Evolutionary conservation across 2,113 vertebrate species (phyloP), one percentile per base, ranked within the genome.

Genomic region (Odontophorus gujanensis): DNA sequence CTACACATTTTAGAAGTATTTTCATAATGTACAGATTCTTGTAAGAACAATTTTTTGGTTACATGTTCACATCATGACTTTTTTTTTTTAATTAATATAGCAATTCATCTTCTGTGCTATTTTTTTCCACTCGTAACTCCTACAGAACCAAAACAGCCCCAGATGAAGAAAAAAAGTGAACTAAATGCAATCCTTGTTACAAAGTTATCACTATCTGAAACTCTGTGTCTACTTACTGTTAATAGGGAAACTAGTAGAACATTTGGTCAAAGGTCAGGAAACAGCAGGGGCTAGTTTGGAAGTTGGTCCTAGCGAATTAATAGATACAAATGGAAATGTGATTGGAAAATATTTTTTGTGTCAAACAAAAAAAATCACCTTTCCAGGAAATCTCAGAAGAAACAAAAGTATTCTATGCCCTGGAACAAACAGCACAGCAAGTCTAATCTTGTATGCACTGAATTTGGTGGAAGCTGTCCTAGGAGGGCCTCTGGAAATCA

Each of bases 221-320:
- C 43, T 81, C 57, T 81, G 15, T 0, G 0, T 61, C 69, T 62
- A 21, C 18, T 72, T 80, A 61, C 53, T 87, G 58, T 63, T 96
- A 95, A 75, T 18, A 75, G 24, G 26, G 57, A 80, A 73, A 73
- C 68, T 51, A 59, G 51, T 42, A 79, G 81, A 89, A 95, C 59
- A 88, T 87, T 87, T 81, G 66, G 67, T 82, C 79, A 95, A 81
- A 93, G 45, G 82, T 96, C 92, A 77, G 47, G 47, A 92, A 87
- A 50, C 66, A 89, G 40, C 36, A 76, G 38, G 6, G 3, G 9
- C 36, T 82, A 45, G 21, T 71, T 61, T 42, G 22, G 25, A 87
- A 74, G 34, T 90, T 87, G 53, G 28, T 34, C 53, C 65, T 61
- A 73, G 28, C 16, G 67, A 90, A 87, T 59, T 57, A 81, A 43